Base-by-base conservation (phyloP, 2,888 invertebrate species). In the Toxonevra muliebris region DNA sequence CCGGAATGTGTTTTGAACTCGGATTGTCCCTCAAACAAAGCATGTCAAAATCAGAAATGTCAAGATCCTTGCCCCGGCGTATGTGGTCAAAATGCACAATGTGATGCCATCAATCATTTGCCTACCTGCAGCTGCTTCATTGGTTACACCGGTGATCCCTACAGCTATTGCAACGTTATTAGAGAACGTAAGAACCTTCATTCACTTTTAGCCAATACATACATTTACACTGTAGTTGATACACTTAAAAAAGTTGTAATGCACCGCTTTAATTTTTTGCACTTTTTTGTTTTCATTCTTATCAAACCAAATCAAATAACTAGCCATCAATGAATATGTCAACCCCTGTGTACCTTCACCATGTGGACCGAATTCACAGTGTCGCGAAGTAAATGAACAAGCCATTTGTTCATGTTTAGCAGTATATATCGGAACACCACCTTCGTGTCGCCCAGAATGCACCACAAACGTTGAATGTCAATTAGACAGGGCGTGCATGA, bases 261-360 rank as follows among this genome's bases (percentile, higher is more conserved):
- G 53, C 66, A 71, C 41, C 65, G 40, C 70, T 69, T 63, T 60
- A 65, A 19, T 68, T 50, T 72, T 48, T 69, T 63, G 62, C 76
- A 73, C 73, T 61, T 60, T 55, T 67, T 66, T 72, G 72, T 53
- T 59, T 50, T 59, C 43, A 17, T 68, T 30, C 20, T 61, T 52
- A 30, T 41, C 48, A 52, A 40, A 59, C 67, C 11, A 15, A 55
- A 20, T 30, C 30, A 66, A 60, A 54, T 53, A 48, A 30, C 7
- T 73, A 77, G 77, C 78, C 40, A 40, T 73, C 41, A 75, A 64
- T 71, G 77, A 78, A 42, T 81, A 80, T 77, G 77, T 86, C 63
- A 88, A 91, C 80, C 93, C 93, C 12, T 94, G 94, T 79, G 80
- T 86, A 64, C 93, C 93, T 68, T 90, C 92, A 19, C 93, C 93